phyloP scores from a whole-genome alignment of 35 echinoderm and acorn worm species.

The Lytechinus variegatus region DNA sequence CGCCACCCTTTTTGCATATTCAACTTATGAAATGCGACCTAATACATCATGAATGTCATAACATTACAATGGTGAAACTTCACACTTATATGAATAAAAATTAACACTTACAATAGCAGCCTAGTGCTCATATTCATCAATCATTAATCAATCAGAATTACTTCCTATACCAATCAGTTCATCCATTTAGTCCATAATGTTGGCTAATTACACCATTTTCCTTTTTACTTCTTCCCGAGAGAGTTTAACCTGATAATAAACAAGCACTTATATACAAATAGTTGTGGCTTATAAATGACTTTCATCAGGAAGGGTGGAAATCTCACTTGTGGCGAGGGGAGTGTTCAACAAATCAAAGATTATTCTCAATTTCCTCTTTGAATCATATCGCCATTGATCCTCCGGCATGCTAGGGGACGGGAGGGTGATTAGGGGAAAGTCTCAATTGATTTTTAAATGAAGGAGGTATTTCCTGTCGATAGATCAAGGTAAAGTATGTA shows the following conservation, averaged over 20 bases:
- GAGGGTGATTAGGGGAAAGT: background rate
- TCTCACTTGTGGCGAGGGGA: background rate
- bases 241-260: background rate
- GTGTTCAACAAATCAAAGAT: background rate
- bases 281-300: background rate
- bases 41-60: too few species aligned
- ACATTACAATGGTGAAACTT: too few species aligned
- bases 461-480: background rate
- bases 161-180: background rate
- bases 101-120: background rate
- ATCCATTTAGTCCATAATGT: background rate
- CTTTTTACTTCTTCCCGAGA: background rate
- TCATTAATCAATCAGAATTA: background rate
- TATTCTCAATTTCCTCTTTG: slow-evolving; percentile 5
- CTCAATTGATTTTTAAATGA: background rate
- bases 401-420: background rate
- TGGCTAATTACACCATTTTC: background rate
- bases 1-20: too few species aligned
- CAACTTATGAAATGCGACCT: too few species aligned
- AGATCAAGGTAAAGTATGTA: background rate
- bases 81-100: too few species aligned
- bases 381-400: background rate
- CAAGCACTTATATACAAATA: background rate
- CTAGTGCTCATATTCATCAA: background rate
- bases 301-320: background rate